Evolutionary conservation across 2,888 invertebrate species (phyloP).

Genomic region (Drosophila emarginata): DNA sequence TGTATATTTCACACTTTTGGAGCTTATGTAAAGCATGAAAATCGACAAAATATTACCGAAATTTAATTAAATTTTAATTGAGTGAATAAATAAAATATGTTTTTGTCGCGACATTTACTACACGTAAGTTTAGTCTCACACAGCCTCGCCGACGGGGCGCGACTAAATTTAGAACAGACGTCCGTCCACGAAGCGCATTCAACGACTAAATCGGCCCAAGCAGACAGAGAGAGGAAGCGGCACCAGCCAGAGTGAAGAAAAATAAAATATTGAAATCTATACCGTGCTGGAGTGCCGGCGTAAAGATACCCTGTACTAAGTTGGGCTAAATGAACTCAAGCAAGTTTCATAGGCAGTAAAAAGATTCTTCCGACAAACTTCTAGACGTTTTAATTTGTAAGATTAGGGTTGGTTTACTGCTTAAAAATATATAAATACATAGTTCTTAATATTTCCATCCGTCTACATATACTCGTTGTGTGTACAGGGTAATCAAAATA

Average conservation of each 20-base stretch:
- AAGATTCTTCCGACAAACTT: too few relatives aligned
- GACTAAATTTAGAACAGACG: conserved; percentile 70
- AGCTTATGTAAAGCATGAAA: conserved; percentile 62
- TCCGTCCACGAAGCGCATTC: conserved; percentile 65
- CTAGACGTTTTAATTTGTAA: too few relatives aligned
- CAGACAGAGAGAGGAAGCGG: conserved; percentile 25
- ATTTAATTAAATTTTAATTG: conserved; percentile 54
- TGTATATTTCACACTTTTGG: conserved; percentile 26
- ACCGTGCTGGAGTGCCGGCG: not conserved
- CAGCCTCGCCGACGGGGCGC: conserved; percentile 42
- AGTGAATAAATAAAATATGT: conserved; percentile 32
- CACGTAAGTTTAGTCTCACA: conserved; percentile 36
- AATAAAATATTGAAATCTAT: not conserved
- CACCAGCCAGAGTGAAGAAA: conserved; percentile 15
- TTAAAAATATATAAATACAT: too few relatives aligned
- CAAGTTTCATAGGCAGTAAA: too few relatives aligned
- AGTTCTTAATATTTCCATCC: not conserved
- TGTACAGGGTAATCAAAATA: not conserved
- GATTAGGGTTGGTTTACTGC: too few relatives aligned
- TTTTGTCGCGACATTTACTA: conserved; percentile 58
- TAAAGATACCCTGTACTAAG: conserved; percentile 2
- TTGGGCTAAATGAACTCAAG: not conserved
- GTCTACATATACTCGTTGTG: not conserved
- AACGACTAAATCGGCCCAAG: conserved; percentile 59
- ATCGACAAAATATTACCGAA: conserved; percentile 56